phyloP scores from a whole-genome alignment of 2,113 vertebrate genomes.

The Asarcornis scutulata region DNA sequence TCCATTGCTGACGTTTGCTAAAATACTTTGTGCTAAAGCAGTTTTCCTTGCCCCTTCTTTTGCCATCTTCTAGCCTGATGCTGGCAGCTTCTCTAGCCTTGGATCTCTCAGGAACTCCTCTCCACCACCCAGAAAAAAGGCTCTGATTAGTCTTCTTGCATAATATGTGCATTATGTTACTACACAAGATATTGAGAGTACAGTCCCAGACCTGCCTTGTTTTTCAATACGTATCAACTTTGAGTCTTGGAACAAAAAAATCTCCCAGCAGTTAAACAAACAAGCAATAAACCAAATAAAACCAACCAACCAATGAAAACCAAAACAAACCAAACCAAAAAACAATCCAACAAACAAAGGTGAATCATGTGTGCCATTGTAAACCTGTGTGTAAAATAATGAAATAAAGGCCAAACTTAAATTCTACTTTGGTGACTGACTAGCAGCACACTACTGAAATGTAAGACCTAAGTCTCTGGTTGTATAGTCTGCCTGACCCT shows the following conservation, averaged over 20 bases:
- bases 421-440: neutral
- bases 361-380: fast-evolving
- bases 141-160: neutral
- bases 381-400: neutral
- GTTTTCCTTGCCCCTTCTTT: neutral
- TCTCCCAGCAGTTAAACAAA: neutral
- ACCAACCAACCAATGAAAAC: neutral
- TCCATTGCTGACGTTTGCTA: neutral
- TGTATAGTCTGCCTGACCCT: neutral
- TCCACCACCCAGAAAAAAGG: neutral
- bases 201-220: neutral
- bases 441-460: neutral
- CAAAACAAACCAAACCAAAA: neutral
- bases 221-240: neutral
- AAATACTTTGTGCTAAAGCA: neutral
- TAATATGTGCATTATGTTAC: neutral
- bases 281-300: neutral
- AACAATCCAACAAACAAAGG: neutral
- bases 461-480: neutral
- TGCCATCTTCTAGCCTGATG: neutral
- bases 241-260: neutral
- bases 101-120: too few species aligned
- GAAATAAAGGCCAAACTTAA: neutral
- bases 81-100: neutral
- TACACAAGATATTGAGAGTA: neutral